Percentiles rank a stretch among this genome's conserved stretches.
Evolutionary conservation across 2,797 vertebrate genomes (phyloP).

Genomic region (Tapera naevia): DNA sequence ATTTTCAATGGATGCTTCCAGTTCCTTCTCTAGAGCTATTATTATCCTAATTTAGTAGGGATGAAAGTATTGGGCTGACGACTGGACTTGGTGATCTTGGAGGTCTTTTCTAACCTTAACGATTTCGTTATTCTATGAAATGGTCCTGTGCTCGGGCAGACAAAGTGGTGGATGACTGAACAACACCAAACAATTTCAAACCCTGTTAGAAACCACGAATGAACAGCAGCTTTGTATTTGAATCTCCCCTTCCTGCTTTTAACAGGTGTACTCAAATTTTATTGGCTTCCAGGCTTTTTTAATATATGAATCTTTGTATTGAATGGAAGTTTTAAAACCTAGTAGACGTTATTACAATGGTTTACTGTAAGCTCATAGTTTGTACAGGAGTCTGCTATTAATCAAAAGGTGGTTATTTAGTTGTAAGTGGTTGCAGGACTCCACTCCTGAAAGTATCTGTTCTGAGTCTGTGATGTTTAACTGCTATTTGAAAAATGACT

Average conservation of each 20-base stretch:
- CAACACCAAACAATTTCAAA: not conserved
- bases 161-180: not conserved
- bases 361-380: not conserved
- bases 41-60: not conserved
- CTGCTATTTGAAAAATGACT: not conserved
- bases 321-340: not conserved
- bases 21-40: conserved; percentile 22
- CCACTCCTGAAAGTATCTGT: not conserved
- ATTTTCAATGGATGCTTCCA: not conserved
- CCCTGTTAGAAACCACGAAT: not conserved
- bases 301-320: rapidly evolving
- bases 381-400: not conserved
- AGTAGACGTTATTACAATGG: rapidly evolving
- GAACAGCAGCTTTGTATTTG: not conserved
- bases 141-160: not conserved
- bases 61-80: no score
- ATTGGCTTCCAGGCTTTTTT: not conserved
- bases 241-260: not conserved
- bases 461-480: not conserved
- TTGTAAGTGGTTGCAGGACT: not conserved
- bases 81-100: no score
- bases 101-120: no score
- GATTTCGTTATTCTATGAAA: no score
- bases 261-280: rapidly evolving
- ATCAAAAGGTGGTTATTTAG: not conserved